Percentiles rank a stretch among this genome's conserved stretches.
phyloP scores from a whole-genome alignment of 2,888 invertebrate genomes.

The Drosophila imparisetae region DNA sequence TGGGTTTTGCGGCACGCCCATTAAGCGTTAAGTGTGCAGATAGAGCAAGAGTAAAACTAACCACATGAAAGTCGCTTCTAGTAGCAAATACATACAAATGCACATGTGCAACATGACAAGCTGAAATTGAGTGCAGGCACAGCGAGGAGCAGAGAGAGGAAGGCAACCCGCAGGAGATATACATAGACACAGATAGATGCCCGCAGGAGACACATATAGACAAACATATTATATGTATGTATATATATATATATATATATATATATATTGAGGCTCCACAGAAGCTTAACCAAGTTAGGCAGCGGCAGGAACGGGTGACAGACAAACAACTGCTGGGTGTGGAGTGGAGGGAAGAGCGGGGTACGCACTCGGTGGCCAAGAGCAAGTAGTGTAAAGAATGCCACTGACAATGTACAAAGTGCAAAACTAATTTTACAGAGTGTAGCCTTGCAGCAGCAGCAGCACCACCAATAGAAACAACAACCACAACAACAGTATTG shows the following conservation, averaged over 20 bases:
- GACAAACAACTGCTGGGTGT: slow-evolving; percentile 51
- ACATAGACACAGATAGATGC: slow-evolving; percentile 16
- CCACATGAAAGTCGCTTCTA: slow-evolving; percentile 70
- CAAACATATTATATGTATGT: not conserved
- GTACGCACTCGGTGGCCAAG: slow-evolving; percentile 37
- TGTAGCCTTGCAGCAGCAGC: slow-evolving; percentile 61
- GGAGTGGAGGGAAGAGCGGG: not conserved
- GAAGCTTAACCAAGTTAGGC: slow-evolving; percentile 67
- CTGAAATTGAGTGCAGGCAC: slow-evolving; percentile 55
- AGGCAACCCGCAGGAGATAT: slow-evolving; percentile 24
- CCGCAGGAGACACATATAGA: slow-evolving; percentile 12
- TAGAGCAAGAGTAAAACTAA: slow-evolving; percentile 62
- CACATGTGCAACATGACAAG: slow-evolving; percentile 73
- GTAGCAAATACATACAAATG: slow-evolving; percentile 50
- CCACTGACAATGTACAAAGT: slow-evolving; percentile 81
- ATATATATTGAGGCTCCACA: slow-evolving; percentile 29
- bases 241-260: slow-evolving; percentile 2
- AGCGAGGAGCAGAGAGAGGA: not conserved
- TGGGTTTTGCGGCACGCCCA: slow-evolving; percentile 38
- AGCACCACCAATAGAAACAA: slow-evolving; percentile 23
- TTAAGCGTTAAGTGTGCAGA: slow-evolving; percentile 71
- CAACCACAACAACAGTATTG: slow-evolving; percentile 15
- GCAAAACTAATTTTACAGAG: slow-evolving; percentile 82
- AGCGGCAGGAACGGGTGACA: slow-evolving; percentile 24
- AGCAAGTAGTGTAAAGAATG: slow-evolving; percentile 75